These are phyloP conservation scores for Notiomystis cincta DNA, from an alignment of 2,113 vertebrate species.

Conservation along the genomic window DNA sequence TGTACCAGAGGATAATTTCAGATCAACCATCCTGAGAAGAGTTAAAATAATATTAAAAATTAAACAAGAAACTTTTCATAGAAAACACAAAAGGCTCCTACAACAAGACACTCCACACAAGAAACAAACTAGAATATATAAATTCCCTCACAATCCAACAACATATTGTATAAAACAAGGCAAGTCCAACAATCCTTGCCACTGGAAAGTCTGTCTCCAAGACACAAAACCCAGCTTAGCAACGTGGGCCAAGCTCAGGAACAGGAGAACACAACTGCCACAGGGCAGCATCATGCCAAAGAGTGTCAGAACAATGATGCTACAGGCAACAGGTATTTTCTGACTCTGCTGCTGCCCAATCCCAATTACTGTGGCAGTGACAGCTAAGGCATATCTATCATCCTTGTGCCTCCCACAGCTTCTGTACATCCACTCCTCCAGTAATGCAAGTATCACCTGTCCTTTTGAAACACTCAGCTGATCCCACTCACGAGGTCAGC, in stretches of 20 bases:
- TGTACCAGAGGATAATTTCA: background rate
- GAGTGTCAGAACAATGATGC: background rate
- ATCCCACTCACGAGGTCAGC: background rate
- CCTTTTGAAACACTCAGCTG: background rate
- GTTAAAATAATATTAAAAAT: background rate
- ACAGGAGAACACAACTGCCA: background rate
- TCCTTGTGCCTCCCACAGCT: background rate
- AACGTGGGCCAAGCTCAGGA: background rate
- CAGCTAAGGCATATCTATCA: background rate
- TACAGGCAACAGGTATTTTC: fast-evolving
- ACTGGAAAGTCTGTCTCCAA: background rate
- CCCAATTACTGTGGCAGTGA: background rate
- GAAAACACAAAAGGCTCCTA: background rate
- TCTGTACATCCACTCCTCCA: background rate
- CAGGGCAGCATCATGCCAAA: background rate
- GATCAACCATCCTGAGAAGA: background rate
- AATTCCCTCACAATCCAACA: background rate
- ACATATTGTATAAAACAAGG: fast-evolving
- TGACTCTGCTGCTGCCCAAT: too few species aligned
- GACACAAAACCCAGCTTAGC: background rate
- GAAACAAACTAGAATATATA: background rate
- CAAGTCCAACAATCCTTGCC: background rate
- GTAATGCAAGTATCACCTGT: background rate
- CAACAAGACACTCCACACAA: background rate
- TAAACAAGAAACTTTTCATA: background rate